These are phyloP conservation scores for Poecile montanus DNA, from an alignment of 2,797 vertebrate species.

Conservation along the genomic window DNA sequence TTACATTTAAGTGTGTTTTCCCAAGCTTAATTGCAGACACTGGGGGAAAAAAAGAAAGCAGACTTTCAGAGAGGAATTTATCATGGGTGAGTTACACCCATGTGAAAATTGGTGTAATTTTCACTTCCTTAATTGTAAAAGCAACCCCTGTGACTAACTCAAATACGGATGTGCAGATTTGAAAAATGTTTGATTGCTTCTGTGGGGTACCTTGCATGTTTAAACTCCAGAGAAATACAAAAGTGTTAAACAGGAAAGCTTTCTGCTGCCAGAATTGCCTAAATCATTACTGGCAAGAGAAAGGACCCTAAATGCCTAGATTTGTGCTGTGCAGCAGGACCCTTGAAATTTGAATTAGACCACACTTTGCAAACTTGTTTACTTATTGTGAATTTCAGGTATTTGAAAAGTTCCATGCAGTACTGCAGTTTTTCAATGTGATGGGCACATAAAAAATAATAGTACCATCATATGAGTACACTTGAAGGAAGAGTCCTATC, in stretches of 20 bases:
- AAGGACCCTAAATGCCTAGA: background rate
- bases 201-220: background rate
- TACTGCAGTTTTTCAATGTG: background rate
- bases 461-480: background rate
- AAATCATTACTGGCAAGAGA: background rate
- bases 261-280: background rate
- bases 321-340: background rate
- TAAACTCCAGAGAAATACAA: background rate
- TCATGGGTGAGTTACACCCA: background rate
- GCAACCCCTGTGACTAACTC: background rate
- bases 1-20: background rate
- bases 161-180: background rate
- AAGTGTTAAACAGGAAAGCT: background rate
- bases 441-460: background rate
- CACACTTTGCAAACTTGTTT: background rate
- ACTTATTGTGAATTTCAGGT: background rate
- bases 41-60: fast-evolving
- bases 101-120: background rate
- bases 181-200: background rate
- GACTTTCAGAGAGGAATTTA: background rate
- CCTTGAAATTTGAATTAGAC: background rate
- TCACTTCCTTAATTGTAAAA: background rate
- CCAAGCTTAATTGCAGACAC: background rate
- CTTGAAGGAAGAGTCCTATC: background rate
- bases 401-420: background rate